Percentiles rank a stretch among this genome's conserved stretches.
These are phyloP conservation scores for Eretmocerus hayati DNA, from an alignment of 2,888 invertebrate genomes.

Conservation along the genomic window DNA sequence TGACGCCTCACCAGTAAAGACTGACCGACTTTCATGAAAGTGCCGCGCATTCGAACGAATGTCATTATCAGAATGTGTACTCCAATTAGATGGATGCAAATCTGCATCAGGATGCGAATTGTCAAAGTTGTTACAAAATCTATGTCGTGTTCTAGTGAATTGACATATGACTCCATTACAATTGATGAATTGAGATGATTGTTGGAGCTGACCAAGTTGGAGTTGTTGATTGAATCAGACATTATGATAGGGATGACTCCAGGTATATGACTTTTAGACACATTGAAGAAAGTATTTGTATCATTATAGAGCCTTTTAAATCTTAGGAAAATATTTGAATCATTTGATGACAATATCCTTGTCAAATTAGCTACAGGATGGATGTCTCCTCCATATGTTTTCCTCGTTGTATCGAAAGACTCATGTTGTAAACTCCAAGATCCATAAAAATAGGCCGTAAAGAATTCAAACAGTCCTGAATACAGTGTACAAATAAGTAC, in stretches of 20 bases:
- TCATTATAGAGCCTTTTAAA: slow-evolving; percentile 6
- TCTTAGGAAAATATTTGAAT: slow-evolving; percentile 2
- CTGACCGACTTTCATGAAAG: slow-evolving; percentile 93
- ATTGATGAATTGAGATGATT: slow-evolving; percentile 7
- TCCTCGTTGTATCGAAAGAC: background rate
- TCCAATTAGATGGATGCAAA: slow-evolving; percentile 87
- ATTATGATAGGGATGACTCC: slow-evolving; percentile 11
- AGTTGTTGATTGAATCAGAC: background rate
- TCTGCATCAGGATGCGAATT: slow-evolving; percentile 71
- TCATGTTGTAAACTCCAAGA: slow-evolving; percentile 13
- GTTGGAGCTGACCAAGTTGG: background rate
- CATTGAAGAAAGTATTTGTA: slow-evolving; percentile 4
- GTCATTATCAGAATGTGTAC: slow-evolving; percentile 90
- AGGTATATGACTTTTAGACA: slow-evolving; percentile 9
- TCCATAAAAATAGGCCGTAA: slow-evolving; percentile 29
- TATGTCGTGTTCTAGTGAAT: slow-evolving; percentile 24
- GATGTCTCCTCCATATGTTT: background rate
- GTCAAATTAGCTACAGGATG: background rate
- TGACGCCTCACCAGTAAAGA: slow-evolving; percentile 83
- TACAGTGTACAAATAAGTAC: slow-evolving; percentile 72
- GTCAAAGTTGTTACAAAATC: slow-evolving; percentile 47
- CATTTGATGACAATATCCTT: background rate
- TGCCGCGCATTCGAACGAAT: slow-evolving; percentile 86
- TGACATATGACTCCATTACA: background rate
- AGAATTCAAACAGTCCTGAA: slow-evolving; percentile 74